Evolutionary conservation across 2,888 invertebrate species (phyloP).

Genomic region (Agriotes lineatus): DNA sequence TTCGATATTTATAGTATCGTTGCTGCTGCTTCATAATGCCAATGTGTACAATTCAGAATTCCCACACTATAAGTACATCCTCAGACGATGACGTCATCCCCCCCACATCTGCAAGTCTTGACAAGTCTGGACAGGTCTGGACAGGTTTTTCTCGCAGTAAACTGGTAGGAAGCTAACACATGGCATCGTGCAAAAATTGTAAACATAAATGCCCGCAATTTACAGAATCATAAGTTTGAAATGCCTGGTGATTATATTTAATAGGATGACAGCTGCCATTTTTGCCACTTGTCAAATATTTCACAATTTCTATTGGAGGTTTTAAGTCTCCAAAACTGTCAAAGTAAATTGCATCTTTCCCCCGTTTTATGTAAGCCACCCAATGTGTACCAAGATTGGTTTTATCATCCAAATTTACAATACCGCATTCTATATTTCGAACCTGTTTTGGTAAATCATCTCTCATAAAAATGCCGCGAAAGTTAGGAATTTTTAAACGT

Average conservation of each 20-base stretch:
- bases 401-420: constrained; percentile 55
- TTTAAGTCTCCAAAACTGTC: constrained; percentile 60
- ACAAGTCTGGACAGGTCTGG: no score
- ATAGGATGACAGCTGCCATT: background rate
- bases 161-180: no score
- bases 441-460: constrained; percentile 32
- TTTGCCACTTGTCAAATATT: constrained; percentile 20
- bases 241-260: constrained; percentile 29
- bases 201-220: constrained; percentile 45
- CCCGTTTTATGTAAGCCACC: constrained; percentile 58
- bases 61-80: no score
- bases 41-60: no score
- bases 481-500: constrained; percentile 40
- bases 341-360: constrained; percentile 56
- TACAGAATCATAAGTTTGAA: constrained; percentile 32
- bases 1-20: no score
- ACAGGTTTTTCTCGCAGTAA: no score
- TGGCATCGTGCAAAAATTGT: constrained; percentile 38
- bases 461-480: constrained; percentile 55
- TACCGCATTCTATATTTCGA: constrained; percentile 50
- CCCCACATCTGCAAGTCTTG: no score
- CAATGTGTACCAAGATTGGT: constrained; percentile 57
- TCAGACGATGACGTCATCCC: no score
- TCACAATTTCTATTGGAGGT: constrained; percentile 49
- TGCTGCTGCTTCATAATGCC: no score